Base-by-base conservation (phyloP, 2,888 invertebrate genomes). In the Dicycla oo region DNA sequence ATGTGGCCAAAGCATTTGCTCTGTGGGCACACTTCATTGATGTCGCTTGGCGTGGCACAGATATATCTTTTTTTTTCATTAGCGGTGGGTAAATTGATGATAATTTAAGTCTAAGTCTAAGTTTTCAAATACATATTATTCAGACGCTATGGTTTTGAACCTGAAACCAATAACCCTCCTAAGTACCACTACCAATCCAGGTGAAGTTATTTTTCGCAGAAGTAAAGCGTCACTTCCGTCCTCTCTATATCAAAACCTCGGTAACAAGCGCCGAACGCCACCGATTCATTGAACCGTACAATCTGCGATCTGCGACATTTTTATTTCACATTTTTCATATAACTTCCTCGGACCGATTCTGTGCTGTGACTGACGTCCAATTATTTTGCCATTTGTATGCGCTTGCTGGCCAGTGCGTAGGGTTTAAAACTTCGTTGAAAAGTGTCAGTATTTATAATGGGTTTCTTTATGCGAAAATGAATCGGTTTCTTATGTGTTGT, bases 351-450 rank as follows among this genome's bases (percentile, higher is more conserved):
- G 67, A 69, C 45, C 69, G 54, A 30, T 54, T 58, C 30, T 34
- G 34, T 53, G 54, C 73, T 85, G 86, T 68, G 72, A 73, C 56
- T 84, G 84, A 84, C 86, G 68, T 76, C 72, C 86, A 84, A 84
- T 84, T 86, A 86, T 79, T 83, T 77, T 60, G 58, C 71, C 49
- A 70, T 83, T 76, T 81, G 38, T 85, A 63, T 73, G 72, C 67
- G 72, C 58, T 78, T 69, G 54, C 34, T 61, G 20, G 47, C 26
- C 23, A 15, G 13, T 20, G 47, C n/a, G 30, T 57, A 34, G 1
- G 38, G 20, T 26, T 72, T 53, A 26, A 40, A 58, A 38, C 23
- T 54, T 60, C 2, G 11, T 26, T 45, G 34, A 20, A 30, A 30
- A 54, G 13, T 51, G 62, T 40, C 61, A 23, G 61, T n/a, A 7